Conservation (phyloP, 2,113 vertebrate species). For the Scophthalmus maximus region DNA sequence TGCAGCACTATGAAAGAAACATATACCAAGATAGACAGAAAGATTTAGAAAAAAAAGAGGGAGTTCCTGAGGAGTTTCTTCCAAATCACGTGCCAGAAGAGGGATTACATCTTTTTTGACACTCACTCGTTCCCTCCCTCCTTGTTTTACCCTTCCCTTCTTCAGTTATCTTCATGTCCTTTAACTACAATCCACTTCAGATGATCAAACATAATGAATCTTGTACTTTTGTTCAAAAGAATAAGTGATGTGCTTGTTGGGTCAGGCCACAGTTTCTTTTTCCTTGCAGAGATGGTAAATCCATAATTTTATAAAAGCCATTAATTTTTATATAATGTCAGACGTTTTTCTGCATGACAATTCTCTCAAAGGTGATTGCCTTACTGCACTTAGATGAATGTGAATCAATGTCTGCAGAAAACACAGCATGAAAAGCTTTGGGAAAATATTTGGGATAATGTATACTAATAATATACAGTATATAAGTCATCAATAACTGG, state of each 20-base stretch:
- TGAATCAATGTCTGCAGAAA: neutral
- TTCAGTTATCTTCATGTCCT: neutral
- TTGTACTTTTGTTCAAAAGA: too few species aligned
- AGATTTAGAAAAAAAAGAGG: slow-evolving; percentile 9
- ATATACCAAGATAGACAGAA: neutral
- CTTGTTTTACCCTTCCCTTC: neutral
- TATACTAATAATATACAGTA: neutral
- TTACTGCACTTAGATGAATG: neutral
- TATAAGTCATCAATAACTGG: neutral
- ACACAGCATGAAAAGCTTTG: neutral
- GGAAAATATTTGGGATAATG: neutral
- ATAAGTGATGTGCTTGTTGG: too few species aligned
- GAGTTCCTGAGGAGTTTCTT: neutral
- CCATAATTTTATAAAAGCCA: too few species aligned
- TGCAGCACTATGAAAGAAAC: neutral
- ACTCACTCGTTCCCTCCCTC: neutral
- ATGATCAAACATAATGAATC: neutral
- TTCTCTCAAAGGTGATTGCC: neutral
- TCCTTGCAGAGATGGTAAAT: too few species aligned
- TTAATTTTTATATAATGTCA: too few species aligned
- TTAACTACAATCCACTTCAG: neutral
- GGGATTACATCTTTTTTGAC: slow-evolving; percentile 4
- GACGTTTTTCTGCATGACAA: neutral
- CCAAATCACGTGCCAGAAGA: neutral
- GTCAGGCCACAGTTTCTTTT: too few species aligned